phyloP scores from a whole-genome alignment of 30 jellyfish, hydroid and myxozoan species.

The Hydra vulgaris region DNA sequence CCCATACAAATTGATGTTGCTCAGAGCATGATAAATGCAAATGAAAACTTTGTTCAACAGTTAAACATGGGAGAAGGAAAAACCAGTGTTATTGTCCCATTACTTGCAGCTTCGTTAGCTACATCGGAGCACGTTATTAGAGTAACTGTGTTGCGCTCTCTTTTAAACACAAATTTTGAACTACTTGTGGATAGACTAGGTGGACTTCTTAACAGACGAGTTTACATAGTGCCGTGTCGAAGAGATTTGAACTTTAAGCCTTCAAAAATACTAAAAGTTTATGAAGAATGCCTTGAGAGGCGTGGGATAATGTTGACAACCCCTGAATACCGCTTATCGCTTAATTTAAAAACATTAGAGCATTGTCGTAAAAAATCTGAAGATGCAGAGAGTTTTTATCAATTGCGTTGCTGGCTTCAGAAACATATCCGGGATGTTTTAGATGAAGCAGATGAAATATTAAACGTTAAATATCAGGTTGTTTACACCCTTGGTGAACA shows the following conservation, averaged over 20 bases:
- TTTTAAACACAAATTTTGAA: not conserved
- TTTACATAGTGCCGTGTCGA: not conserved
- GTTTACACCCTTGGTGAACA: not conserved
- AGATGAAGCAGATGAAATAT: not conserved
- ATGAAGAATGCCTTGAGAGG: not conserved
- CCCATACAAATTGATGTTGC: not conserved
- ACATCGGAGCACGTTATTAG: not conserved
- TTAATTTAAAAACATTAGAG: not conserved
- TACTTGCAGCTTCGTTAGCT: not conserved
- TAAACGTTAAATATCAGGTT: not conserved
- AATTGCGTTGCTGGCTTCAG: not conserved
- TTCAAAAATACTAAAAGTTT: not conserved
- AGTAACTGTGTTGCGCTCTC: not conserved
- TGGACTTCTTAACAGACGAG: not conserved
- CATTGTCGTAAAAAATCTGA: not conserved
- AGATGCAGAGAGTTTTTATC: not conserved
- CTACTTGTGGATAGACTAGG: not conserved
- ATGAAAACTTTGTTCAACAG: not conserved
- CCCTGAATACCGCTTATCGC: not conserved
- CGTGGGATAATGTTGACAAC: not conserved
- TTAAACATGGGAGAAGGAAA: not conserved
- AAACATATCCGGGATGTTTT: not conserved
- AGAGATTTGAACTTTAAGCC: not conserved
- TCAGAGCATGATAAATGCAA: not conserved
- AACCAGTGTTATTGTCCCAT: not conserved